Percentiles rank a stretch among this genome's conserved stretches.
phyloP scores from a whole-genome alignment of 1,140 invertebrate species.

The Dinothrombium tinctorium region DNA sequence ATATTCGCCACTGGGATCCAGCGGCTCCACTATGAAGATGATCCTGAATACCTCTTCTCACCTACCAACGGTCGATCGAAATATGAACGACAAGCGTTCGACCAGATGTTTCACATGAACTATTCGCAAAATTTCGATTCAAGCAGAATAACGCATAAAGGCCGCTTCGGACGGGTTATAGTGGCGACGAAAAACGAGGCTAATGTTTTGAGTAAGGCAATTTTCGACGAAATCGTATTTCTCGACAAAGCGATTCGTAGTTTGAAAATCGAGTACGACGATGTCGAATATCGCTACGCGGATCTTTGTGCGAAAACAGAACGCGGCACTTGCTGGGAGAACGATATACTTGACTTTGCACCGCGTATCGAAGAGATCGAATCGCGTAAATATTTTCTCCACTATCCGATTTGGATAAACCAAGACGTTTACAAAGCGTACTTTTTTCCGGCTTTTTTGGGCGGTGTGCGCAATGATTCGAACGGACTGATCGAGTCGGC shows the following conservation, averaged over 20 bases:
- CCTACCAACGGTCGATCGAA: conserved; percentile 49
- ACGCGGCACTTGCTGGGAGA: conserved; percentile 48
- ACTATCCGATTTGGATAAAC: conserved; percentile 68
- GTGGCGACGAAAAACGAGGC: conserved; percentile 52
- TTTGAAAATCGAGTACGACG: conserved; percentile 36
- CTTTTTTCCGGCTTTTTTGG: conserved; percentile 62
- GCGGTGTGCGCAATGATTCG: conserved; percentile 44
- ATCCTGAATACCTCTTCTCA: conserved; percentile 75
- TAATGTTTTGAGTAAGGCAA: conserved; percentile 43
- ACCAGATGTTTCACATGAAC: conserved; percentile 59
- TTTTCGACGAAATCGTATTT: conserved; percentile 50
- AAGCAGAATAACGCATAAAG: conserved; percentile 56
- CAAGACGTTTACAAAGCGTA: conserved; percentile 57
- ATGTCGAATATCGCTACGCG: conserved; percentile 39
- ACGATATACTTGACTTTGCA: conserved; percentile 59
- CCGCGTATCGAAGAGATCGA: conserved; percentile 49
- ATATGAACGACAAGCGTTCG: conserved; percentile 50
- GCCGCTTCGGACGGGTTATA: conserved; percentile 64
- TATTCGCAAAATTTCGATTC: conserved; percentile 59
- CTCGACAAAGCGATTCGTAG: conserved; percentile 52
- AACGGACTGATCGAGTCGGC: conserved; percentile 43
- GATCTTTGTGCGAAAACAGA: conserved; percentile 61
- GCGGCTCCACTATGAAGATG: conserved; percentile 59
- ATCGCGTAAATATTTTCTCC: conserved; percentile 40
- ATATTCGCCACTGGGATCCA: conserved; percentile 66